Percentiles rank a stretch among this genome's conserved stretches.
These are phyloP conservation scores for Melieria picta DNA, from an alignment of 2,888 invertebrate species.

Conservation along the genomic window DNA sequence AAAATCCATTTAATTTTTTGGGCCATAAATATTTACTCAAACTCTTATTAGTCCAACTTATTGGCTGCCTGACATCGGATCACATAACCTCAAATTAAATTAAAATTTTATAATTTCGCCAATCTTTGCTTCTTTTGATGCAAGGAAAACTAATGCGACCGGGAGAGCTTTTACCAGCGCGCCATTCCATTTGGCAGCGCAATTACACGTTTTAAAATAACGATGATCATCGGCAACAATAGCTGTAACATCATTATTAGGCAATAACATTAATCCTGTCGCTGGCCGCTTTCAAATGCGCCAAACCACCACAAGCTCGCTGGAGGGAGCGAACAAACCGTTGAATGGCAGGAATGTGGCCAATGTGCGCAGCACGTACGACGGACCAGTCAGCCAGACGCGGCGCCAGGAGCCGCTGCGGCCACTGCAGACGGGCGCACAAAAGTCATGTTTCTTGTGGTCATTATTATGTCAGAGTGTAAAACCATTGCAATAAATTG, in stretches of 20 bases:
- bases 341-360: background rate
- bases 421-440: background rate
- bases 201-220: conserved; percentile 49
- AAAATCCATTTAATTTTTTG: too few relatives aligned
- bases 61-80: too few relatives aligned
- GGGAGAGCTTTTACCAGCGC: too few relatives aligned
- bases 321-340: background rate
- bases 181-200: background rate
- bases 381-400: conserved; percentile 7
- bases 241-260: conserved; percentile 49
- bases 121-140: too few relatives aligned
- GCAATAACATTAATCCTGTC: conserved; percentile 52
- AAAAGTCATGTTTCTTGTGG: conserved; percentile 38
- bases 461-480: conserved; percentile 40
- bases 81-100: too few relatives aligned
- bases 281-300: background rate
- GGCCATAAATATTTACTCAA: too few relatives aligned
- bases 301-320: background rate
- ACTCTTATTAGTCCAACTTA: too few relatives aligned
- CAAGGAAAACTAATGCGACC: too few relatives aligned
- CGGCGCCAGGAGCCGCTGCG: background rate
- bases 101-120: too few relatives aligned
- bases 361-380: background rate
- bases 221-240: conserved; percentile 50
- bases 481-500: conserved; percentile 47